These are phyloP conservation scores for Drymodes brunneopygia DNA, from an alignment of 2,113 vertebrate species.

Conservation along the genomic window DNA sequence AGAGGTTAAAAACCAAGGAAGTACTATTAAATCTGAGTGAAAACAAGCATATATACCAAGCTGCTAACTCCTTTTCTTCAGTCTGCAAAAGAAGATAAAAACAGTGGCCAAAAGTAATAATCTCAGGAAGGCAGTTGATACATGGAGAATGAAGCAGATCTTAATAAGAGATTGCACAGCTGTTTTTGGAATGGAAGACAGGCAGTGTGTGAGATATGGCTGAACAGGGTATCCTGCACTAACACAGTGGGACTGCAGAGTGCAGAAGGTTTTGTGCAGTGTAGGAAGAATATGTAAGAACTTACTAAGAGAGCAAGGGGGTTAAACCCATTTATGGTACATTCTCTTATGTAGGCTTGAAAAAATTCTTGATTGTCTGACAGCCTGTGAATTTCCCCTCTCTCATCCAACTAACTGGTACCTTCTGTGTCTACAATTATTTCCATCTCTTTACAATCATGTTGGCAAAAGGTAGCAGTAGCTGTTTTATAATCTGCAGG, in stretches of 20 bases:
- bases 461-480: not conserved
- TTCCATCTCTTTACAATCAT: not conserved
- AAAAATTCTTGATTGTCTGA: not conserved
- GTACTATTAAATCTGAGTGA: not conserved
- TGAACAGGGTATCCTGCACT: not conserved
- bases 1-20: not conserved
- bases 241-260: accelerated
- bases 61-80: not conserved
- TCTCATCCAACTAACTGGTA: not conserved
- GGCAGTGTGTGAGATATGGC: not conserved
- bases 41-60: not conserved
- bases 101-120: not conserved
- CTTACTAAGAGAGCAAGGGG: not conserved
- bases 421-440: not conserved
- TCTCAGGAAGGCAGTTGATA: not conserved
- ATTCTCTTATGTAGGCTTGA: not conserved
- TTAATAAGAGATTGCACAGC: not conserved
- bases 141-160: not conserved
- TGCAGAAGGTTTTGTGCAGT: not conserved
- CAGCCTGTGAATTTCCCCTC: not conserved
- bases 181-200: not conserved
- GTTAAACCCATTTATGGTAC: not conserved
- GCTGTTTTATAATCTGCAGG: not conserved
- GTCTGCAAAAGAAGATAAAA: not conserved
- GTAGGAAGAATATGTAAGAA: not conserved